phyloP scores from a whole-genome alignment of 1,140 invertebrate genomes.

The Chionoecetes opilio region DNA sequence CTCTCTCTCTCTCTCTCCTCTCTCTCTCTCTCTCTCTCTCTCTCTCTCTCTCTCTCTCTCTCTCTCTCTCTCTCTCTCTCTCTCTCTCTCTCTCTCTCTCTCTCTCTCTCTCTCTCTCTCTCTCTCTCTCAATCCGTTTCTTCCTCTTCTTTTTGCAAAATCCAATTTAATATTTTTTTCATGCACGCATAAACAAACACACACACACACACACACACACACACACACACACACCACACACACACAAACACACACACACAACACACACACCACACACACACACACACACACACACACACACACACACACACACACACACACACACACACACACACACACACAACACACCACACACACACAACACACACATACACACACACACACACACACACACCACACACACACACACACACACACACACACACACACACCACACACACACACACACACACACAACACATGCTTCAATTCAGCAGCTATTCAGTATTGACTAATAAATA shows the following conservation, averaged over 20 bases:
- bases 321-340: conserved; percentile 2
- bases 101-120: conserved; percentile 13
- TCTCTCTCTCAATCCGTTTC: background rate
- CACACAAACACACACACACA: no score
- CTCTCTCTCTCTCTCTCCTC: no score
- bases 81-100: background rate
- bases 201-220: conserved; percentile 44
- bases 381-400: no score
- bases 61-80: no score
- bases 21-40: no score
- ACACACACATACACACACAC: no score
- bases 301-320: conserved; percentile 47
- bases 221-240: conserved; percentile 32
- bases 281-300: conserved; percentile 38
- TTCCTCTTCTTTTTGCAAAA: background rate
- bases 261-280: no score
- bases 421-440: conserved; percentile 40
- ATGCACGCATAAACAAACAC: conserved; percentile 9
- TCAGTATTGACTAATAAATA: no score
- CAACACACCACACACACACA: no score
- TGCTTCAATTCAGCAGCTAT: no score
- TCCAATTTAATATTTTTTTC: background rate
- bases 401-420: conserved; percentile 37
- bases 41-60: background rate
- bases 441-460: background rate